Percentiles rank a stretch among this genome's conserved stretches.
These are phyloP conservation scores for Tineola bisselliella DNA, from an alignment of 2,888 invertebrate genomes.

Conservation along the genomic window DNA sequence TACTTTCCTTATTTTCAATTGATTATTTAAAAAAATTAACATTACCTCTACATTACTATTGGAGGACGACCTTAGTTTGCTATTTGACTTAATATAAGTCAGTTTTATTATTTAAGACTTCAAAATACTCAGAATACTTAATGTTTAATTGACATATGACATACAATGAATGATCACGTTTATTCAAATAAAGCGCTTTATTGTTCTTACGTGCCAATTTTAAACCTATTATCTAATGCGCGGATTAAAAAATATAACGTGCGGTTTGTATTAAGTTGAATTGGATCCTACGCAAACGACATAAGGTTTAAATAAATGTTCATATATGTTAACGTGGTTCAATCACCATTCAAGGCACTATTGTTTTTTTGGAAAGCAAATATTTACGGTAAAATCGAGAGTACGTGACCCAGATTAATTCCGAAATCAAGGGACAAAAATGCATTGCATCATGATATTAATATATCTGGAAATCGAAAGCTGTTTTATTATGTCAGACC, in stretches of 20 bases:
- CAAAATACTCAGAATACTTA: too few species aligned
- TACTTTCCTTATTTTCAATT: too few species aligned
- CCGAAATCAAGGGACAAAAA: not conserved
- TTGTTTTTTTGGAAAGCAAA: constrained; percentile 40
- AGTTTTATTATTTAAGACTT: too few species aligned
- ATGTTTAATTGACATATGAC: too few species aligned
- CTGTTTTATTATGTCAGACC: not conserved
- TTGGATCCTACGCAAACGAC: not conserved
- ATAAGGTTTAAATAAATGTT: not conserved
- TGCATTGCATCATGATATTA: not conserved
- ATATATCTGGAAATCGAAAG: not conserved
- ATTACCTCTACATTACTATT: too few species aligned
- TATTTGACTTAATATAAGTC: too few species aligned
- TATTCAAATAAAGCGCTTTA: constrained; percentile 39
- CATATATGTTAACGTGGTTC: not conserved
- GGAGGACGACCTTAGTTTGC: too few species aligned
- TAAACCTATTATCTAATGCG: constrained; percentile 29
- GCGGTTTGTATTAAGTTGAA: too few species aligned
- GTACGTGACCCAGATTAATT: not conserved
- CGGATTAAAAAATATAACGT: not conserved
- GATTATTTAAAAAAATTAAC: too few species aligned
- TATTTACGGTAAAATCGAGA: constrained; percentile 24
- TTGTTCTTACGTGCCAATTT: constrained; percentile 35
- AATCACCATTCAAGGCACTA: constrained; percentile 12
- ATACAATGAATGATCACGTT: constrained; percentile 37